Percentiles rank a stretch among this genome's conserved stretches.
Conservation (phyloP, 2,888 invertebrate species). For the Brachypalpus laphriformis region DNA sequence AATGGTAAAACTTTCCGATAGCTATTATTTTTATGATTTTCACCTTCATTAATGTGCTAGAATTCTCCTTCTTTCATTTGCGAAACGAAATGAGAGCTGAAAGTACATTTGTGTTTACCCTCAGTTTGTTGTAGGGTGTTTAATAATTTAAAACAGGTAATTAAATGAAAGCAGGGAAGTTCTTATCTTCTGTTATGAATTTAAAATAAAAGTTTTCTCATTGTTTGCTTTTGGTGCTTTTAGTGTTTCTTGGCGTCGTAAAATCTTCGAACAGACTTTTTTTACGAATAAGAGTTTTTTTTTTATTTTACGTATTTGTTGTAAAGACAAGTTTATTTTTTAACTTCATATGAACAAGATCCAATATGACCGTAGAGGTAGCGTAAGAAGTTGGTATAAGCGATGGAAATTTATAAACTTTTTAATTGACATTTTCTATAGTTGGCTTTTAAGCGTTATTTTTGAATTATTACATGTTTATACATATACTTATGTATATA, state of each 20-base stretch:
- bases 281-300: background rate
- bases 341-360: background rate
- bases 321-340: background rate
- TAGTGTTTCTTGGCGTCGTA: background rate
- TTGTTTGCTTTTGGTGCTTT: background rate
- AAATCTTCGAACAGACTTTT: background rate
- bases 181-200: slow-evolving; percentile 2
- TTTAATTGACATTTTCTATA: background rate
- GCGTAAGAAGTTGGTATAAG: background rate
- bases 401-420: background rate
- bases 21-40: slow-evolving; percentile 15
- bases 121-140: slow-evolving; percentile 1
- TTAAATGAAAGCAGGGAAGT: background rate
- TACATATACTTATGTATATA: too few species aligned
- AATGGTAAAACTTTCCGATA: slow-evolving; percentile 9
- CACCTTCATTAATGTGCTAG: background rate
- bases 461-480: background rate
- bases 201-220: slow-evolving; percentile 12
- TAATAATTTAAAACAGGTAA: slow-evolving; percentile 11
- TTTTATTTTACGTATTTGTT: too few species aligned
- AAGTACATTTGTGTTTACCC: slow-evolving; percentile 4
- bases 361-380: background rate
- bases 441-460: background rate
- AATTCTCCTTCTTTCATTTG: background rate
- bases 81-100: background rate